Conservation (phyloP, 2,888 invertebrate species). For the Pelosia muscerda region DNA sequence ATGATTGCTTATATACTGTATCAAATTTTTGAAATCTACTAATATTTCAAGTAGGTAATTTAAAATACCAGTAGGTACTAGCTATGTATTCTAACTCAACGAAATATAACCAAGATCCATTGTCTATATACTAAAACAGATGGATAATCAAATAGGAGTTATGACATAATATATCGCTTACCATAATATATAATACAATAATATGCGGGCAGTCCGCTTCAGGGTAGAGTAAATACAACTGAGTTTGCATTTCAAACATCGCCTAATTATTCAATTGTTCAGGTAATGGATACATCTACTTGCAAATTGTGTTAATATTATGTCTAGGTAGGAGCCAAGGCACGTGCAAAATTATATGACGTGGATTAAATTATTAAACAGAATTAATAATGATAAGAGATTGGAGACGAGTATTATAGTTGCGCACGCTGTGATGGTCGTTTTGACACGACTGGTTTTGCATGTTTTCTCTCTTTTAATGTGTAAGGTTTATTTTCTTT, state of each 20-base stretch:
- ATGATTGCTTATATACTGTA: too few species aligned
- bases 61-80: too few species aligned
- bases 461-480: too few species aligned
- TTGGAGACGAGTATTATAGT: too few species aligned
- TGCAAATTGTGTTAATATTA: constrained; percentile 19
- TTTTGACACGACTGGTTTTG: too few species aligned
- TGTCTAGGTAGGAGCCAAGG: not conserved
- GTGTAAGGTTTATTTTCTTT: too few species aligned
- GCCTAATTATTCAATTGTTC: constrained; percentile 74
- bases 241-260: constrained; percentile 72
- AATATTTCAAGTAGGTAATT: too few species aligned
- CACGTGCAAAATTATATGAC: not conserved
- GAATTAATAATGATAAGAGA: not conserved
- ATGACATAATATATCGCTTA: constrained; percentile 30
- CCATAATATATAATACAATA: constrained; percentile 43
- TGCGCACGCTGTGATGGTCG: too few species aligned
- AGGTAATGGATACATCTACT: constrained; percentile 49
- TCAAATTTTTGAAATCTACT: too few species aligned
- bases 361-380: not conserved
- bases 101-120: too few species aligned
- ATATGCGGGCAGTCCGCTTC: constrained; percentile 41
- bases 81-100: too few species aligned
- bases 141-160: constrained; percentile 27
- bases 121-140: too few species aligned
- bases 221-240: constrained; percentile 65